These are phyloP conservation scores for Scaptodrosophila latifasciaeformis DNA, from an alignment of 2,888 invertebrate genomes.

Conservation along the genomic window DNA sequence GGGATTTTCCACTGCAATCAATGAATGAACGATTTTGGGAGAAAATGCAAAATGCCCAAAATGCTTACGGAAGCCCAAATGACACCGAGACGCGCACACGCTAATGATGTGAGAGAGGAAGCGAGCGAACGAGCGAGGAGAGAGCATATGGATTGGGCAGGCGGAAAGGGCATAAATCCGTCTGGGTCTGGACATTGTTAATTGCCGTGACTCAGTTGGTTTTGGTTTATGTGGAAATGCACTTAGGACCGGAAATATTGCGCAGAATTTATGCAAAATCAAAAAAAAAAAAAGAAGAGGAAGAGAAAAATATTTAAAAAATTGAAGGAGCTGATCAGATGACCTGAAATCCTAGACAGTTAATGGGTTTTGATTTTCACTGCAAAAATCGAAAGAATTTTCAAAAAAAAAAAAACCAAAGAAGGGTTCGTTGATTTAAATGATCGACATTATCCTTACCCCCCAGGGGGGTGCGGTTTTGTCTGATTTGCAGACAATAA, in stretches of 20 bases:
- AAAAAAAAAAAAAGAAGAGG: too few relatives aligned
- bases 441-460: background rate
- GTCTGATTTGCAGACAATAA: too few relatives aligned
- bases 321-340: constrained; percentile 54
- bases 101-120: too few relatives aligned
- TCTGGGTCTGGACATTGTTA: constrained; percentile 42
- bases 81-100: background rate
- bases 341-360: constrained; percentile 49
- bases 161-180: constrained; percentile 55
- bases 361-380: too few relatives aligned
- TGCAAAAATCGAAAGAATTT: too few relatives aligned
- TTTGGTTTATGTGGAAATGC: constrained; percentile 39
- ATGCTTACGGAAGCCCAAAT: too few relatives aligned
- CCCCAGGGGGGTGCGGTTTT: constrained; percentile 5
- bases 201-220: constrained; percentile 58
- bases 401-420: background rate
- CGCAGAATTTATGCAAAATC: constrained; percentile 56
- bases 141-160: too few relatives aligned
- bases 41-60: background rate
- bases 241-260: constrained; percentile 59
- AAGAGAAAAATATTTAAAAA: too few relatives aligned
- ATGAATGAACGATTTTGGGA: constrained; percentile 46
- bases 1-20: constrained; percentile 54
- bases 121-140: too few relatives aligned
- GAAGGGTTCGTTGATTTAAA: background rate